Conservation (phyloP, 2,888 invertebrate species). For the Boloria euphrosyne region DNA sequence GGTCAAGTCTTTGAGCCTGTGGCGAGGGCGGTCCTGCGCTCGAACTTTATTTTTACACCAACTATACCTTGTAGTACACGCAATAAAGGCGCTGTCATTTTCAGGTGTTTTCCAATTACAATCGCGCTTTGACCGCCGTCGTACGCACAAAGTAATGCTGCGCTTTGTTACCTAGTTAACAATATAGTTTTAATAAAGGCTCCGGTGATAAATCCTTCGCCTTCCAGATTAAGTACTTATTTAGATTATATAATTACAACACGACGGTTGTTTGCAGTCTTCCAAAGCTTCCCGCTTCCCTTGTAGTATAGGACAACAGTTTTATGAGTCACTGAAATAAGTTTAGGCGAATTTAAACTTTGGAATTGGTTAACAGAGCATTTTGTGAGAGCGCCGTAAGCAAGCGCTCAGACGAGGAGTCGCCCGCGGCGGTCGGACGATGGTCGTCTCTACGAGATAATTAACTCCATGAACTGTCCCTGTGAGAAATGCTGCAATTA, state of each 20-base stretch:
- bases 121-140: constrained; percentile 74
- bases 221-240: constrained; percentile 23
- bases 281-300: constrained; percentile 54
- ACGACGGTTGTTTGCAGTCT: constrained; percentile 42
- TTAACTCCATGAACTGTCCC: constrained; percentile 77
- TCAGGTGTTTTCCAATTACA: constrained; percentile 81
- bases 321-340: constrained; percentile 78
- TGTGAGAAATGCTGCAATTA: constrained; percentile 66
- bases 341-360: constrained; percentile 75
- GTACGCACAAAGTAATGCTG: constrained; percentile 60
- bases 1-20: constrained; percentile 76
- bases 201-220: constrained; percentile 56
- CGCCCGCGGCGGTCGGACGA: constrained; percentile 61
- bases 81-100: constrained; percentile 79
- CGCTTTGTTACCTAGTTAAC: constrained; percentile 67
- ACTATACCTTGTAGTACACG: constrained; percentile 60
- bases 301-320: constrained; percentile 65
- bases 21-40: constrained; percentile 50
- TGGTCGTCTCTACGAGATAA: constrained; percentile 64
- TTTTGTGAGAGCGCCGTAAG: constrained; percentile 60
- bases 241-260: constrained; percentile 23
- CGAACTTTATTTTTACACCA: constrained; percentile 79
- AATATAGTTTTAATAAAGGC: constrained; percentile 66
- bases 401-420: constrained; percentile 47
- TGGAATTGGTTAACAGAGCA: constrained; percentile 73